Conservation (phyloP, 2,113 vertebrate genomes). For the Opisthocomus hoazin region DNA sequence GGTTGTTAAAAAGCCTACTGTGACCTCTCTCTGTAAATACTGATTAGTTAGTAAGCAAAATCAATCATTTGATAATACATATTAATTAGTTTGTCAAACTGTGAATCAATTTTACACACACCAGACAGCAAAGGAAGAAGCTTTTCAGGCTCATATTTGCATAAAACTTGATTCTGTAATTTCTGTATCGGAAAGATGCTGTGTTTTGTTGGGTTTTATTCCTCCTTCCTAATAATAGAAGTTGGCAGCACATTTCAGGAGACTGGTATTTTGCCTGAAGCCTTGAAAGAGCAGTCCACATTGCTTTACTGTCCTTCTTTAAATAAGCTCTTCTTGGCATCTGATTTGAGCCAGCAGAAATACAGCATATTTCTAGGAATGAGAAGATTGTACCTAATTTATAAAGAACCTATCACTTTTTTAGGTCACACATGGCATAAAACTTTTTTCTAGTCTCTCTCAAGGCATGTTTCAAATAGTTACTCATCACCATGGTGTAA, state of each 20-base stretch:
- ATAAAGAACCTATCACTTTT: neutral
- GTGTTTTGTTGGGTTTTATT: neutral
- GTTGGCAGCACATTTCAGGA: neutral
- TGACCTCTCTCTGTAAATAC: neutral
- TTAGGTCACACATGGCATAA: neutral
- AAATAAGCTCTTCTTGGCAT: neutral
- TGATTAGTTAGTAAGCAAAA: neutral
- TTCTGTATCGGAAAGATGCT: neutral
- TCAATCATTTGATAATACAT: neutral
- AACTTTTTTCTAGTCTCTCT: neutral
- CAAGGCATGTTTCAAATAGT: constrained; percentile 2
- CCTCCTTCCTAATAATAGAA: neutral
- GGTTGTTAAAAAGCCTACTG: neutral
- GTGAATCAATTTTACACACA: neutral
- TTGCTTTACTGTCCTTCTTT: neutral
- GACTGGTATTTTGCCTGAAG: neutral
- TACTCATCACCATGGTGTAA: neutral
- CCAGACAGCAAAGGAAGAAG: neutral
- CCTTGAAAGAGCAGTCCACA: neutral
- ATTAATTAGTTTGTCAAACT: neutral
- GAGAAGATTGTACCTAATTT: neutral
- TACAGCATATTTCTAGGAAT: neutral
- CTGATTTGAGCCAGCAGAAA: neutral
- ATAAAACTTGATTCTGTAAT: neutral
- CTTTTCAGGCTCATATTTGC: neutral